Conservation (phyloP, 2,113 vertebrate genomes). For the Microtus oregoni region DNA sequence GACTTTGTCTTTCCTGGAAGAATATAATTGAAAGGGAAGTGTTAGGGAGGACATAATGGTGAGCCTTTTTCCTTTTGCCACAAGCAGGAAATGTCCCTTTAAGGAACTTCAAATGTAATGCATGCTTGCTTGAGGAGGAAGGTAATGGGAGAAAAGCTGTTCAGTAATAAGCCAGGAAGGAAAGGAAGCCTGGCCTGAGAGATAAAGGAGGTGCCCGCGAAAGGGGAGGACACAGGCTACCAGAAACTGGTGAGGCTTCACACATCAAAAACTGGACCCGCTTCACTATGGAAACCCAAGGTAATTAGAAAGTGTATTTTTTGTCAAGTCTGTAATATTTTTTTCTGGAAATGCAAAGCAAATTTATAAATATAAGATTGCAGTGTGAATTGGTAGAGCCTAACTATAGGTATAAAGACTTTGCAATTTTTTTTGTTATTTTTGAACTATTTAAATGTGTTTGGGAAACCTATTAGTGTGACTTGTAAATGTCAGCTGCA, state of each 20-base stretch:
- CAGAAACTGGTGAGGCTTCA: not conserved
- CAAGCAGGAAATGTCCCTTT: constrained; percentile 47
- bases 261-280: not conserved
- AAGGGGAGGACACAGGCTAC: not conserved
- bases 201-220: not conserved
- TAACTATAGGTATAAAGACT: not conserved
- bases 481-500: not conserved
- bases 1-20: constrained; percentile 48
- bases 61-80: constrained; percentile 21
- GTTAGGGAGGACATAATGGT: constrained; percentile 33
- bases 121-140: constrained; percentile 61
- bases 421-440: not conserved
- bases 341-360: constrained; percentile 38
- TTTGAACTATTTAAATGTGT: not conserved
- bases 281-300: not conserved
- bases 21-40: constrained; percentile 42
- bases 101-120: constrained; percentile 47
- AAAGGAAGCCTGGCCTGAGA: constrained; percentile 54
- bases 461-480: not conserved
- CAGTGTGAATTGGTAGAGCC: not conserved
- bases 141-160: constrained; percentile 43
- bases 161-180: constrained; percentile 49
- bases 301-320: constrained; percentile 48
- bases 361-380: not conserved
- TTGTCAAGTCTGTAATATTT: not conserved